Conservation (phyloP, 1,140 invertebrate genomes). For the Meteorus sp. region DNA sequence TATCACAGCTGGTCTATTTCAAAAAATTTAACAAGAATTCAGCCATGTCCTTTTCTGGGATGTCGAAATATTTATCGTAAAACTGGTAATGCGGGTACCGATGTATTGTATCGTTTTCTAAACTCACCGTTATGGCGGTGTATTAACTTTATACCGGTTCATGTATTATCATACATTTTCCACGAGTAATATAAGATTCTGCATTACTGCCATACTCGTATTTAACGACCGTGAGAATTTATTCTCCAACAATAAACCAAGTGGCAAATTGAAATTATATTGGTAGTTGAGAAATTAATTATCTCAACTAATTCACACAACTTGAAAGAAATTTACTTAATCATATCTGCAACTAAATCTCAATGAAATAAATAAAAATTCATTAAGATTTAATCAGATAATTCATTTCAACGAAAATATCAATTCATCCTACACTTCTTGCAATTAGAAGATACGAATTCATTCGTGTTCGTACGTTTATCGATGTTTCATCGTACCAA, state of each 20-base stretch:
- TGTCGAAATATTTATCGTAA: not conserved
- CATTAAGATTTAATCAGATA: no score
- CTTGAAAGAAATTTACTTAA: not conserved
- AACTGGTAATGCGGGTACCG: constrained; percentile 10
- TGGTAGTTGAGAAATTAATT: not conserved
- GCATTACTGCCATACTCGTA: not conserved
- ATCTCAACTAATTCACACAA: constrained; percentile 3
- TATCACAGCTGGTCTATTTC: not conserved
- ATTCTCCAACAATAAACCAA: constrained; percentile 8
- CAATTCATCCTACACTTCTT: no score
- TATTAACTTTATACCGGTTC: constrained; percentile 13
- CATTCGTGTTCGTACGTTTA: no score
- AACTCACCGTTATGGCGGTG: not conserved
- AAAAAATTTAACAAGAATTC: not conserved
- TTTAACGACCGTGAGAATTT: constrained; percentile 21
- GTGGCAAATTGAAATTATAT: constrained; percentile 13
- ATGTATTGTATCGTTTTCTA: constrained; percentile 10
- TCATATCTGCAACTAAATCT: no score
- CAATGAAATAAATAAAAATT: no score
- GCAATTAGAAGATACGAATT: no score
- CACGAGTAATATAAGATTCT: not conserved
- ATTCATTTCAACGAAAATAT: no score
- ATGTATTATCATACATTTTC: constrained; percentile 20
- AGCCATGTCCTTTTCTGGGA: not conserved
- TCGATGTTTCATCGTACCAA: no score